Evolutionary conservation across 2,888 invertebrate species (phyloP).

Genomic region (Augochlorella aurata): DNA sequence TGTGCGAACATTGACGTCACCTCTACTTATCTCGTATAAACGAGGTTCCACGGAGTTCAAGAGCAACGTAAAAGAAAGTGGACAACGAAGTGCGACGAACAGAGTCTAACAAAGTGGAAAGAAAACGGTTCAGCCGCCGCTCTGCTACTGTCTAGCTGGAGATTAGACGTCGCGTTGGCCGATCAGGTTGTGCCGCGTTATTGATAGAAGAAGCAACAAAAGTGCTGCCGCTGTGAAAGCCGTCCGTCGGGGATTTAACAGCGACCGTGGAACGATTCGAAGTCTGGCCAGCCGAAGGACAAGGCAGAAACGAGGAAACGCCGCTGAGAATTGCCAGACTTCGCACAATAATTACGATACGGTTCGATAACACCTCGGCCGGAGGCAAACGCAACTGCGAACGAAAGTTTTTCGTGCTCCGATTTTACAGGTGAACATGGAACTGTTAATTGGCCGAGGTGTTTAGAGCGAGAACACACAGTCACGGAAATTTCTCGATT

Average conservation of each 20-base stretch:
- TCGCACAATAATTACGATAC: background rate
- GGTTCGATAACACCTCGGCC: background rate
- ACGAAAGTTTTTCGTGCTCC: background rate
- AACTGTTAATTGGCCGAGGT: background rate
- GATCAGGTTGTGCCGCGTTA: constrained; percentile 40
- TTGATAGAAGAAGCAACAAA: constrained; percentile 70
- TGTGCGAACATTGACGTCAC: too few species aligned
- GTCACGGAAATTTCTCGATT: constrained; percentile 32
- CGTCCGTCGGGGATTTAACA: constrained; percentile 68
- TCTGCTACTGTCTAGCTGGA: background rate
- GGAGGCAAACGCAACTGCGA: background rate
- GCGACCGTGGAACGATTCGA: constrained; percentile 16
- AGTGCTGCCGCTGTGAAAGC: constrained; percentile 61
- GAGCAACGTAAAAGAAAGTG: too few species aligned
- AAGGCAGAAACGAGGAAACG: background rate
- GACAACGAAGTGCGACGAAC: background rate
- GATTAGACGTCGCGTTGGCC: constrained; percentile 13
- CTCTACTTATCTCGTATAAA: too few species aligned
- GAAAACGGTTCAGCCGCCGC: background rate
- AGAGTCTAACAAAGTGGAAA: background rate
- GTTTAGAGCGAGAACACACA: background rate
- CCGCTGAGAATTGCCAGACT: background rate
- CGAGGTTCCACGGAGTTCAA: too few species aligned
- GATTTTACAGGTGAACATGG: background rate
- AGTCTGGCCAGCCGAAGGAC: constrained; percentile 25